Base-by-base conservation (phyloP, 2,113 vertebrate genomes). In the Amphiprion ocellaris region DNA sequence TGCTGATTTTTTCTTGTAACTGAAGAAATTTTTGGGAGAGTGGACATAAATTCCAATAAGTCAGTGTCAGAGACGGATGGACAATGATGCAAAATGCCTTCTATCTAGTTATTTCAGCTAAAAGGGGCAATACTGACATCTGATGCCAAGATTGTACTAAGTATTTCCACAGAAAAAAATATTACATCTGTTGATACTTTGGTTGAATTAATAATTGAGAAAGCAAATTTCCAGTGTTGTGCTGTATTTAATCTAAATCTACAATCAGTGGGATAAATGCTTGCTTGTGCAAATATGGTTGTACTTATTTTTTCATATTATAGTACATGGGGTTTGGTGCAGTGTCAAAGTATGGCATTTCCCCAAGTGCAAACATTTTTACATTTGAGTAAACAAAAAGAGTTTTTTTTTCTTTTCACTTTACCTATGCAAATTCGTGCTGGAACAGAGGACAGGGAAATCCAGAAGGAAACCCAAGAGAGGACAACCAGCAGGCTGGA, bases 391-490 rank as follows among this genome's bases (percentile, higher is more conserved):
- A 21, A 21, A 21, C 41, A 39, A 10, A 37, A 6, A 49, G n/a
- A 28, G 10, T 16, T 28, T 37, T 21, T 21, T 21, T 6, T 0
- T 10, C 3, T 73, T 24, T 66, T 47, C 4, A 0, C 19, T 83
- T 79, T 94, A 98, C 96, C 96, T 91, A 97, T 97, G 85, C 97
- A 97, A 80, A 98, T 96, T 61, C 96, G 95, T 69, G 96, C 96
- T 69, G 96, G 96, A 76, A 98, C 97, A 0, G 96, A 98, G 14
- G 96, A 96, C 70, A 97, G 93, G 23, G 97, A 97, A 82, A 97
- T 98, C 97, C 97, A 97, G 87, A 98, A 97, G 0, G 97, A 98
- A 7, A 97, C 96, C 97, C 96, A 97, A 10, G 97, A 98, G 56
- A 97, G 95, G 8, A 97, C 96, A 14, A 98, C 97, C 61, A 97